A percentile compares a stretch with the other conserved stretches of the same genome.
Conservation (phyloP, 1,140 invertebrate genomes). For the Nymphalis io region DNA sequence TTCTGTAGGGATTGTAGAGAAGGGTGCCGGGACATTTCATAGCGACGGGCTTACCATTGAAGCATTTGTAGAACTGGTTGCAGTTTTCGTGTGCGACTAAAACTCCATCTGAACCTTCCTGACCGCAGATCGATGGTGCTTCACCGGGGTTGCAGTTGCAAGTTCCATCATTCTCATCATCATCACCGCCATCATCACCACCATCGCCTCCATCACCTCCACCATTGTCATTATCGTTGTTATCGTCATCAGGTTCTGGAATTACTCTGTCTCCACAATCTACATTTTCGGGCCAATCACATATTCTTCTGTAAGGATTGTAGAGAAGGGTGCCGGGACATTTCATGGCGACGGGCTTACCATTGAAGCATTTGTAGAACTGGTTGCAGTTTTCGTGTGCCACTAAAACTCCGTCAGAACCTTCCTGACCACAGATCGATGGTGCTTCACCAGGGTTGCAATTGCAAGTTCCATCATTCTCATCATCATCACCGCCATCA, state of each 20-base stretch:
- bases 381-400: conserved; percentile 55
- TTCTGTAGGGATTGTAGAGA: conserved; percentile 80
- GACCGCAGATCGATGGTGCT: conserved; percentile 40
- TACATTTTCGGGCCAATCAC: conserved; percentile 83
- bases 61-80: conserved; percentile 55
- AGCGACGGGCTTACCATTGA: conserved; percentile 37
- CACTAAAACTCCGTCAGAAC: conserved; percentile 44
- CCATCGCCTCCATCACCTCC: conserved; percentile 10
- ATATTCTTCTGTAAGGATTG: conserved; percentile 80
- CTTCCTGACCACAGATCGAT: conserved; percentile 38
- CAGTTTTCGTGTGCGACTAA: conserved; percentile 53
- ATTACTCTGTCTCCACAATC: conserved; percentile 42
- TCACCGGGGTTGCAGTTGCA: conserved; percentile 40
- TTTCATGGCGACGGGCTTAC: conserved; percentile 51
- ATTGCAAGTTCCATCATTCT: conserved; percentile 28
- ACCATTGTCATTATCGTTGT: neutral
- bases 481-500: conserved; percentile 9
- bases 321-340: conserved; percentile 76
- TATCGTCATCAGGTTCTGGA: neutral
- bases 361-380: conserved; percentile 51
- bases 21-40: conserved; percentile 68
- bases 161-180: conserved; percentile 17
- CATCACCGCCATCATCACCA: conserved; percentile 13
- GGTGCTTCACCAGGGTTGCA: conserved; percentile 40
- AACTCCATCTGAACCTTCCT: conserved; percentile 40